Evolutionary conservation across 1,140 invertebrate species (phyloP).

Genomic region (Zaprionus ghesquierei): DNA sequence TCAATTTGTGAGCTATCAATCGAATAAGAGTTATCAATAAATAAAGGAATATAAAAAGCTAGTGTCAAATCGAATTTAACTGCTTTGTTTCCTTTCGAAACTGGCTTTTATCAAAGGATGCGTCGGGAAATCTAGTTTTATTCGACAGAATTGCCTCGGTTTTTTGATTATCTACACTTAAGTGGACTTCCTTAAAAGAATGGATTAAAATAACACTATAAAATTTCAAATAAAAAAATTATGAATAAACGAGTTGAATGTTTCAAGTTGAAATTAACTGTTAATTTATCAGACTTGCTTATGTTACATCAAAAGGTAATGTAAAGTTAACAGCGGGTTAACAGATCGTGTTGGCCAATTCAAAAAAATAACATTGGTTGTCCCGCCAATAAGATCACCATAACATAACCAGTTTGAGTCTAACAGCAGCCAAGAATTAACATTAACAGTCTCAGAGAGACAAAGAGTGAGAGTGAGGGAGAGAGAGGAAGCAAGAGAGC

Average conservation of each 20-base stretch:
- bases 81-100: too few relatives aligned
- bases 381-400: conserved; percentile 1
- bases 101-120: too few relatives aligned
- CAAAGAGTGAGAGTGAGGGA: neutral
- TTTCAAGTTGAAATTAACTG: neutral
- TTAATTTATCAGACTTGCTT: neutral
- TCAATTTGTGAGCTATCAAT: neutral
- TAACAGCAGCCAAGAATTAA: conserved; percentile 1
- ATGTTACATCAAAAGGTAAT: too few relatives aligned
- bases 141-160: too few relatives aligned
- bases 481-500: neutral
- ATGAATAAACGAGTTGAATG: too few relatives aligned
- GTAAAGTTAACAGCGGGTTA: neutral
- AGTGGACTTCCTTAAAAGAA: too few relatives aligned
- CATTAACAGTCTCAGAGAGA: neutral
- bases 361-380: neutral
- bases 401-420: conserved; percentile 37
- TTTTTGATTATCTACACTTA: too few relatives aligned
- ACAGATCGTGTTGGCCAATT: neutral
- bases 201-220: too few relatives aligned
- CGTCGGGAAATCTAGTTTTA: too few relatives aligned
- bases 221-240: too few relatives aligned
- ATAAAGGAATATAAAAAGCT: neutral
- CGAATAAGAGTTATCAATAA: too few relatives aligned
- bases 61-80: neutral